Evolutionary conservation across 2,113 vertebrate genomes (phyloP).

Genomic region (Catagonus wagneri): DNA sequence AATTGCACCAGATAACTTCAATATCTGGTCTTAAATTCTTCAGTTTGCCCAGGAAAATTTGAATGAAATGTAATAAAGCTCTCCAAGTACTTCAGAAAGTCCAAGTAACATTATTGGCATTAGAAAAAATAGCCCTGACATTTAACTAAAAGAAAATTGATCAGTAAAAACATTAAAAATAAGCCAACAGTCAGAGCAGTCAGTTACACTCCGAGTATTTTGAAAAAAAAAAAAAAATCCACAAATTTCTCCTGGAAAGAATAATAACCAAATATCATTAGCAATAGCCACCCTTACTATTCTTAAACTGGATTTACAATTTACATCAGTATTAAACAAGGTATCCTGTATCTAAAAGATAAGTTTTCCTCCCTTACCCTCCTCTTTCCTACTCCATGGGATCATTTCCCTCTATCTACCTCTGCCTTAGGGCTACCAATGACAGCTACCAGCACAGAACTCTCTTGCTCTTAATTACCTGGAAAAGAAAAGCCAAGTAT

Average conservation of each 20-base stretch:
- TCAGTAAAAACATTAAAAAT: slow-evolving; percentile 34
- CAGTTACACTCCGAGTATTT: neutral
- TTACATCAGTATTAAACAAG: neutral
- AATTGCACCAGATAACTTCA: neutral
- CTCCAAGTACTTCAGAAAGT: neutral
- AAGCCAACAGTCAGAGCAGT: neutral
- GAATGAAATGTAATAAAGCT: slow-evolving; percentile 16
- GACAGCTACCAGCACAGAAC: neutral
- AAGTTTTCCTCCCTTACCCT: neutral
- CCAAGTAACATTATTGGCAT: neutral
- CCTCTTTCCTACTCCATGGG: neutral
- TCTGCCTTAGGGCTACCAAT: neutral
- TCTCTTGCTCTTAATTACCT: neutral
- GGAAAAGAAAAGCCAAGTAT: neutral
- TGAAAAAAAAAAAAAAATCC: neutral
- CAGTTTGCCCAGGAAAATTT: neutral
- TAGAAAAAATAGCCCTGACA: neutral
- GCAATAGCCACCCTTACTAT: neutral
- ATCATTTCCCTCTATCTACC: neutral
- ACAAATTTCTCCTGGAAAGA: neutral
- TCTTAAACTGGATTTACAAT: neutral
- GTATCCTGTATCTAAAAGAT: neutral
- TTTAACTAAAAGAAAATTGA: slow-evolving; percentile 18
- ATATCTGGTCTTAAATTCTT: neutral
- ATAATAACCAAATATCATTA: neutral